Evolutionary conservation across 2,113 vertebrate species (phyloP).

Genomic region (Athene cunicularia): DNA sequence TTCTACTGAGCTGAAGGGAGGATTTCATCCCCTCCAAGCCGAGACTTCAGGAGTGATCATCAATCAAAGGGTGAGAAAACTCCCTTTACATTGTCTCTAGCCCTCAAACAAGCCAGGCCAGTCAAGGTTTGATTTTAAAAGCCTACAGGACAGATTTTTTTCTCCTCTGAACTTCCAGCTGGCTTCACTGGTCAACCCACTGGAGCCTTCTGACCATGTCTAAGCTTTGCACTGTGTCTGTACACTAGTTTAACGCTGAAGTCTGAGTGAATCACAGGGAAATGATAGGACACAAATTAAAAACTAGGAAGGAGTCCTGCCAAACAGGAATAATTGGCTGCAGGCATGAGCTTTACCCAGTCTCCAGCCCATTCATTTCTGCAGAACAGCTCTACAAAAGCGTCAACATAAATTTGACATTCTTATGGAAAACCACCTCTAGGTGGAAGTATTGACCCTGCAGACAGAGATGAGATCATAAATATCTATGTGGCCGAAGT

Average conservation of each 20-base stretch:
- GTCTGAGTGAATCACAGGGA: neutral
- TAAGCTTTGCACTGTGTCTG: neutral
- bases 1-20: neutral
- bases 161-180: neutral
- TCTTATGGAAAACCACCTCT: constrained; percentile 62
- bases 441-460: constrained; percentile 70
- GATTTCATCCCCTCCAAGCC: neutral
- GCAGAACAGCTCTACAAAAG: neutral
- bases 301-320: constrained; percentile 12
- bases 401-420: constrained; percentile 14
- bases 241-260: neutral
- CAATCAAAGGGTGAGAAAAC: neutral
- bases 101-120: neutral
- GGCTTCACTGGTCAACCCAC: neutral
- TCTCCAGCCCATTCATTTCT: neutral
- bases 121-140: neutral
- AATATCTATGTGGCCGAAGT: constrained; percentile 28
- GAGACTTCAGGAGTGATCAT: neutral
- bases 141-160: neutral
- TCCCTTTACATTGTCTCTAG: neutral
- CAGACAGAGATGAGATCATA: constrained; percentile 54
- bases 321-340: constrained; percentile 18
- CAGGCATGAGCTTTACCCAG: neutral
- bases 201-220: neutral
- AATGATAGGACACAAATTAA: neutral